Conservation (phyloP, 2,113 vertebrate species). For the Sceloporus tristichus region DNA sequence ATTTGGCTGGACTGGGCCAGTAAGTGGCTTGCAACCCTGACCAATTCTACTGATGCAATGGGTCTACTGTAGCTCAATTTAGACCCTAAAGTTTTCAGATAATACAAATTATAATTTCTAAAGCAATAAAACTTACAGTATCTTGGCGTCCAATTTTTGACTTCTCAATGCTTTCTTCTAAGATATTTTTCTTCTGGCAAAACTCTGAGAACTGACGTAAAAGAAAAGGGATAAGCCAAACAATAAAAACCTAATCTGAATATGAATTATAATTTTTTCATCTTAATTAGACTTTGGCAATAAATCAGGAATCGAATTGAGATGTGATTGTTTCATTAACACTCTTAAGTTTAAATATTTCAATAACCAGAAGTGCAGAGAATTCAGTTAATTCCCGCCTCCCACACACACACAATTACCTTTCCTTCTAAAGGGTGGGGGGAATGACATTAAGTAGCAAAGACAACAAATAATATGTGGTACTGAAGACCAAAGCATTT, state of each 20-base stretch:
- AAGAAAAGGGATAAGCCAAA: slow-evolving; percentile 61
- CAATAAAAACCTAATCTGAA: not conserved
- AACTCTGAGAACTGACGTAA: slow-evolving; percentile 82
- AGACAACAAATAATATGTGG: not conserved
- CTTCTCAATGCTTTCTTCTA: slow-evolving; percentile 85
- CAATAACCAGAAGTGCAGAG: not conserved
- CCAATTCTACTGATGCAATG: no score
- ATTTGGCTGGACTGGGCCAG: no score
- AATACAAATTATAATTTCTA: not conserved
- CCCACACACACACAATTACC: not conserved
- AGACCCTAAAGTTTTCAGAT: slow-evolving; percentile 17
- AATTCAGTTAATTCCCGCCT: not conserved
- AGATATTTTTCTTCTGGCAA: slow-evolving; percentile 79
- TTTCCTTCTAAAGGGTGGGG: not conserved
- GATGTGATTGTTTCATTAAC: not conserved
- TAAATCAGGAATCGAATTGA: not conserved
- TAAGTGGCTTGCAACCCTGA: no score
- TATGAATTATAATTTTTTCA: not conserved
- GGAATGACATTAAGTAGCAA: not conserved
- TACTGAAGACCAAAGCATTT: not conserved
- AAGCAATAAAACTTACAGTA: slow-evolving; percentile 82
- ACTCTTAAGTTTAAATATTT: not conserved
- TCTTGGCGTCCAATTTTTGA: slow-evolving; percentile 90
- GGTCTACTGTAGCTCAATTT: no score
- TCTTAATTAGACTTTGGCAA: not conserved